Conservation (phyloP, 2,797 vertebrate species). For the Kryptopterus vitreolus region DNA sequence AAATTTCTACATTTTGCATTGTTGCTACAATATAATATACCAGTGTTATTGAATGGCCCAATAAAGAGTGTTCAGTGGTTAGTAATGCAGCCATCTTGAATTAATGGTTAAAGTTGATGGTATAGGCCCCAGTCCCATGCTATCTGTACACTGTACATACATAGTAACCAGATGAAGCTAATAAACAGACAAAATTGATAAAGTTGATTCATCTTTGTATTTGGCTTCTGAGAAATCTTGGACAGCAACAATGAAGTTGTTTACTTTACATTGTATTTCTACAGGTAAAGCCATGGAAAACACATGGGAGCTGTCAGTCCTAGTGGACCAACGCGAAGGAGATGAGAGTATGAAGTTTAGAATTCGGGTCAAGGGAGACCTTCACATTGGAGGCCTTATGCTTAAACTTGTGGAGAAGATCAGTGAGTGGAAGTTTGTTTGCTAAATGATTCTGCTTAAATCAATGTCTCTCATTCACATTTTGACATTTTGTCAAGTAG, state of each 20-base stretch:
- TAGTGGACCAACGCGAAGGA: constrained; percentile 79
- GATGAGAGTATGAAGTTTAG: constrained; percentile 69
- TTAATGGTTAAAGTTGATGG: neutral
- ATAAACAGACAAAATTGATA: neutral
- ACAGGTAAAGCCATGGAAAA: constrained; percentile 75
- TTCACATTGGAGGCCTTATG: constrained; percentile 95
- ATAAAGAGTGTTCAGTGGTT: neutral
- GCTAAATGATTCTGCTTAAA: neutral
- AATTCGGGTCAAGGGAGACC: constrained; percentile 85
- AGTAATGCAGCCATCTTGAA: neutral
- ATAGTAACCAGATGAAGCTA: neutral
- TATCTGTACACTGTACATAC: neutral
- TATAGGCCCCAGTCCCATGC: no score
- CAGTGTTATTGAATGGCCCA: neutral
- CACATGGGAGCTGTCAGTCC: constrained; percentile 87
- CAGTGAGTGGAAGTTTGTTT: constrained; percentile 76
- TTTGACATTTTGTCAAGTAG: no score
- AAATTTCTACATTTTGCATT: neutral
- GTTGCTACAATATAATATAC: no score
- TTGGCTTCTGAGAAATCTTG: constrained; percentile 2
- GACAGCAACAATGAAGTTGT: neutral
- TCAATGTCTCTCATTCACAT: neutral
- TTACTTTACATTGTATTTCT: constrained; percentile 18
- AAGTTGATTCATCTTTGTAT: neutral
- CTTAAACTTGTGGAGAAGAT: constrained; percentile 93